These are phyloP conservation scores for Salticus scenicus DNA, from an alignment of 2,888 invertebrate genomes.

Conservation along the genomic window DNA sequence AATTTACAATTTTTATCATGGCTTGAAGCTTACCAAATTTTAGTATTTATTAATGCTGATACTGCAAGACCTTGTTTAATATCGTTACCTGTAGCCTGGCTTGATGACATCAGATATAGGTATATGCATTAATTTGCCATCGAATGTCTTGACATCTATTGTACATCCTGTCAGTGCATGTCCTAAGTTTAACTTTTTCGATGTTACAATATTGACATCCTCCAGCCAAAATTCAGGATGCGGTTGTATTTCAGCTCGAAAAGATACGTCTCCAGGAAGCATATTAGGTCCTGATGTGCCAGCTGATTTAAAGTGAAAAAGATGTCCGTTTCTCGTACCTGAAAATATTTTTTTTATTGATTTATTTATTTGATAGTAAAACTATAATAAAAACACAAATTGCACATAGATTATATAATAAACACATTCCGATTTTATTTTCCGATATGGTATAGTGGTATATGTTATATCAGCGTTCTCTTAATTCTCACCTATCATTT, in stretches of 20 bases:
- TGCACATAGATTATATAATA: no score
- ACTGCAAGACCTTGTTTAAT: no score
- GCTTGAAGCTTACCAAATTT: no score
- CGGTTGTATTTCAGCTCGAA: constrained; percentile 29
- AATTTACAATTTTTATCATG: no score
- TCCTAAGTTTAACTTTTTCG: constrained; percentile 11
- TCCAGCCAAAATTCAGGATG: constrained; percentile 39
- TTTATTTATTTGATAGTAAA: no score
- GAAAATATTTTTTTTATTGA: no score
- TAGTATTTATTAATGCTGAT: no score
- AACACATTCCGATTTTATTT: no score
- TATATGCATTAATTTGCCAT: constrained; percentile 40
- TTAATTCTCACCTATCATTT: no score
- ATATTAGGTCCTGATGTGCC: constrained; percentile 48
- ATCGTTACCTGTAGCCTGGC: constrained; percentile 44
- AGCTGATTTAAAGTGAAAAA: constrained; percentile 39
- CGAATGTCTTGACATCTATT: constrained; percentile 42
- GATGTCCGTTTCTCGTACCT: constrained; percentile 36
- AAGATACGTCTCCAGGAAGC: constrained; percentile 42
- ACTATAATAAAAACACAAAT: no score
- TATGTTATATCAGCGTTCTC: no score
- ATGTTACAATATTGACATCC: constrained; percentile 24
- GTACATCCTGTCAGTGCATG: constrained; percentile 48
- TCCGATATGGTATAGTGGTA: no score
- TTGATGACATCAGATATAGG: constrained; percentile 43